Base-by-base conservation (phyloP, 1,140 invertebrate species). In the Camponotus pennsylvanicus region DNA sequence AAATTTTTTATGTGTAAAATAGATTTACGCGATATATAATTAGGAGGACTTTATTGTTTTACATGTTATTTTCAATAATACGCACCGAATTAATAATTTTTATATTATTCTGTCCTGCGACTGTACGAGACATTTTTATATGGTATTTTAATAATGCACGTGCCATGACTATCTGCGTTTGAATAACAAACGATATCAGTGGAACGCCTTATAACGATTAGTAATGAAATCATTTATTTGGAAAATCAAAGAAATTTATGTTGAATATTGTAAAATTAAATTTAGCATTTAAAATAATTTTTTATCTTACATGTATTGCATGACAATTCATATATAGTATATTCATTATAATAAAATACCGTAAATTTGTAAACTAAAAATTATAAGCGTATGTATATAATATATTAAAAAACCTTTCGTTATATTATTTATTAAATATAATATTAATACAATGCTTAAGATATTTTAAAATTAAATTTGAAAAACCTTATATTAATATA, bases 41-140 rank as follows among this genome's bases (percentile, higher is more conserved):
- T 82, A 40, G 18, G 1, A 9, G 49, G 21, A 82, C 9, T 82
- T 82, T 61, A 82, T 82, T 82, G 67, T 71, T 71, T 73, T 61
- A 82, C 40, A 82, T 32, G 71, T 82, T 82, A 82, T 61, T 82
- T 82, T 82, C 79, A 82, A 71, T 82, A 82, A 73, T 71, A 82
- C 27, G 18, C 42, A 73, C n/a, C 55, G 52, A 73, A 82, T 82
- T 82, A 82, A 27, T 27, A 27, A 73, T 82, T 82, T 82, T 82
- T 82, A 82, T 82, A 82, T 82, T 61, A 82, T 61, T 61, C 55
- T 27, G 40, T 82, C 7, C 79, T 61, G 55, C 40, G 67, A 73
- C 79, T 82, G 79, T 27, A 21, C 40, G 67, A 45, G 79, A 82
- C 79, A 82, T 82, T 82, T 82, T 82, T 82, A 61, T 32, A 82